Percentiles rank a stretch among this genome's conserved stretches.
phyloP scores from a whole-genome alignment of 2,888 invertebrate species.

The Bimastos eiseni region DNA sequence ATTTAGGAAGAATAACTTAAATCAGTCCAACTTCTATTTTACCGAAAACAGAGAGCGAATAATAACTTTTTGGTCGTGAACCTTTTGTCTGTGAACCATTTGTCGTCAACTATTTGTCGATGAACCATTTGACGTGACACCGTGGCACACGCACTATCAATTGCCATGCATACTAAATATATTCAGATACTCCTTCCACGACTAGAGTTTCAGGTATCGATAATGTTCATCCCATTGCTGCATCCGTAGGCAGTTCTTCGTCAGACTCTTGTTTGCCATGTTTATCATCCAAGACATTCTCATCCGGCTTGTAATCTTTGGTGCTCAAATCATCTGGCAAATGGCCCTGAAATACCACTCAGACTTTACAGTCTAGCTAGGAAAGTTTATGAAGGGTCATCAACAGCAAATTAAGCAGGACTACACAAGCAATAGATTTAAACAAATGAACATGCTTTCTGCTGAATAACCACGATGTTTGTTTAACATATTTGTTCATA shows the following conservation, averaged over 20 bases:
- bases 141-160: not conserved
- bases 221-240: not conserved
- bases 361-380: not conserved
- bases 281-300: not conserved
- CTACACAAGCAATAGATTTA: not conserved
- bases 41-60: too few species aligned
- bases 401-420: not conserved
- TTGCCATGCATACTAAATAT: not conserved
- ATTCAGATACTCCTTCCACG: slow-evolving; percentile 6
- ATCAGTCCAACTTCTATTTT: too few species aligned
- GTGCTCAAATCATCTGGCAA: not conserved
- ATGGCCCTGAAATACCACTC: not conserved
- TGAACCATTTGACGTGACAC: too few species aligned
- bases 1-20: too few species aligned
- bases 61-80: too few species aligned
- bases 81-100: too few species aligned
- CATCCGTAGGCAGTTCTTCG: not conserved
- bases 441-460: too few species aligned
- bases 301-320: not conserved
- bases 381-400: not conserved
- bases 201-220: not conserved
- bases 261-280: not conserved
- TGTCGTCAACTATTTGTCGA: too few species aligned
- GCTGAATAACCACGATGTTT: too few species aligned
- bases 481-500: too few species aligned